These are phyloP conservation scores for Sebastes melanostomus DNA, from an alignment of 2,797 vertebrate species.

Conservation along the genomic window DNA sequence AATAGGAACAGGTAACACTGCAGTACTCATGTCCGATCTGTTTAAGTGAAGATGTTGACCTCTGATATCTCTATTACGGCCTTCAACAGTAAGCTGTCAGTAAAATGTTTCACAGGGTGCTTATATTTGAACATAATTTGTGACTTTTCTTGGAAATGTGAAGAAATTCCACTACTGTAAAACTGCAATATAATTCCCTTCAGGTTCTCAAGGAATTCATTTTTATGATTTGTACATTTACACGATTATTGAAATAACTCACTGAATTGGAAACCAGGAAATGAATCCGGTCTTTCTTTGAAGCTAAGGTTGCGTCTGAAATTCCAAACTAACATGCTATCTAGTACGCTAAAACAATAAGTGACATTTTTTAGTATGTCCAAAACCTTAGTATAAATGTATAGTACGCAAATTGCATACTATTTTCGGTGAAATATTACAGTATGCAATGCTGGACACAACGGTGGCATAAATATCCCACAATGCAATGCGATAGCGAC, in stretches of 20 bases:
- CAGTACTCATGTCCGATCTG: neutral
- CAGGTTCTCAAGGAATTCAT: neutral
- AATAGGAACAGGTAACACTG: neutral
- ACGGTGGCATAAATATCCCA: too few species aligned
- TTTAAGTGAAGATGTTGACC: neutral
- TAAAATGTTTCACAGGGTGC: neutral
- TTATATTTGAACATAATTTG: neutral
- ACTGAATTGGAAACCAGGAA: neutral
- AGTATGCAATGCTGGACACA: too few species aligned
- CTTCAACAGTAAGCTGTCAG: neutral
- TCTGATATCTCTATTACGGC: neutral
- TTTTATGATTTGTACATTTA: neutral
- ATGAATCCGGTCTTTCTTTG: neutral
- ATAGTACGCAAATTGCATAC: too few species aligned
- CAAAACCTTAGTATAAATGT: too few species aligned
- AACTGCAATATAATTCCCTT: neutral
- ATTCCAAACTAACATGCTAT: too few species aligned
- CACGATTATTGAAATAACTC: neutral
- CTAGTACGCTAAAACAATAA: too few species aligned
- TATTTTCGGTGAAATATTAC: too few species aligned
- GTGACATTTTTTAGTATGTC: too few species aligned
- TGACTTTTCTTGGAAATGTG: neutral
- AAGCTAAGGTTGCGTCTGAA: neutral
- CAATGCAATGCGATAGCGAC: too few species aligned
- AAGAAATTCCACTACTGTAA: neutral